These are phyloP conservation scores for Pipistrellus pygmaeus DNA, from an alignment of 2,797 vertebrate species.

Conservation along the genomic window DNA sequence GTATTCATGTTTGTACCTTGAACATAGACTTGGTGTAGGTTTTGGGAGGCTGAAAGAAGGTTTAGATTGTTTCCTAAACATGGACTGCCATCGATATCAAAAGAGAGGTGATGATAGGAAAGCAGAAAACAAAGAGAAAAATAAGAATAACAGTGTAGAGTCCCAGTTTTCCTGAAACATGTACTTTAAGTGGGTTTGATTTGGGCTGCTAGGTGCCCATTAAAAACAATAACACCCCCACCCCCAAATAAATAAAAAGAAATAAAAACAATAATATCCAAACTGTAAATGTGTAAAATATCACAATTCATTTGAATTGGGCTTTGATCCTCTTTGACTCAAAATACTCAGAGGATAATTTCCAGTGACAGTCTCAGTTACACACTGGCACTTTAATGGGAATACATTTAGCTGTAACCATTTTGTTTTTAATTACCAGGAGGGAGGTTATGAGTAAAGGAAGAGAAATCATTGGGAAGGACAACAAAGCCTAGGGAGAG, in stretches of 20 bases:
- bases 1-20: not conserved
- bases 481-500: not conserved
- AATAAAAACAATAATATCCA: not conserved
- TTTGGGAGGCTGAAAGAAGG: not conserved
- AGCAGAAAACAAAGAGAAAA: not conserved
- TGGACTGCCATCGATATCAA: not conserved
- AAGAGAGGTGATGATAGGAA: not conserved
- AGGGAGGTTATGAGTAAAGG: not conserved
- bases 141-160: not conserved
- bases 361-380: not conserved
- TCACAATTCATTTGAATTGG: not conserved
- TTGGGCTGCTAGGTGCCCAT: not conserved
- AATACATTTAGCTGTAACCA: constrained; percentile 34
- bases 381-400: not conserved
- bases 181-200: not conserved
- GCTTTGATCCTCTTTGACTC: constrained; percentile 23
- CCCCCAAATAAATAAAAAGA: too few relatives aligned
- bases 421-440: constrained; percentile 30
- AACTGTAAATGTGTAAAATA: not conserved
- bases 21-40: not conserved
- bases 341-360: constrained; percentile 20
- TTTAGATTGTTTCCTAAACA: constrained; percentile 8
- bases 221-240: not conserved
- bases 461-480: not conserved
- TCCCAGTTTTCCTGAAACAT: not conserved